phyloP scores from a whole-genome alignment of 2,113 vertebrate genomes.

The Nothobranchius kuhntae region DNA sequence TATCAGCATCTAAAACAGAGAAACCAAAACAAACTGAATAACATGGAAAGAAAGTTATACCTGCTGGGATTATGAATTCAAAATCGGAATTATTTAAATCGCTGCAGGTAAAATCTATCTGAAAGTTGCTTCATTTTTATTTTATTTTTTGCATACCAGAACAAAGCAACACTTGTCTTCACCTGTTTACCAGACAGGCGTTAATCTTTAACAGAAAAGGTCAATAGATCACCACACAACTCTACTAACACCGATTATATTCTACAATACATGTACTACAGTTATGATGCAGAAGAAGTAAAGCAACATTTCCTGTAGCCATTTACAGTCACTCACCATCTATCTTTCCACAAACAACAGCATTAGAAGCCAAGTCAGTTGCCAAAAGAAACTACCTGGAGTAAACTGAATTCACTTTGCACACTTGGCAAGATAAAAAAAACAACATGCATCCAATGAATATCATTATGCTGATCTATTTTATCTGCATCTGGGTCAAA shows the following conservation, averaged over 20 bases:
- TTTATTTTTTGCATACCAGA: not conserved
- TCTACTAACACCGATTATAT: not conserved
- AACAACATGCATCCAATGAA: not conserved
- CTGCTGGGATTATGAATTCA: no score
- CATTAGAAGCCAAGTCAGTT: no score
- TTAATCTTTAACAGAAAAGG: slow-evolving; percentile 50
- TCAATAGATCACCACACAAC: slow-evolving; percentile 10
- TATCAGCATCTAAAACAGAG: no score
- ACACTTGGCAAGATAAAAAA: not conserved
- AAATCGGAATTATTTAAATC: not conserved
- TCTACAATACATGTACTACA: no score
- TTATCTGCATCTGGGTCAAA: slow-evolving; percentile 69
- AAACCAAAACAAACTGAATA: not conserved
- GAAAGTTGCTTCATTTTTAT: not conserved
- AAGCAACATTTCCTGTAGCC: no score
- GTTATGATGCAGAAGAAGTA: no score
- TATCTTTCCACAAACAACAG: no score
- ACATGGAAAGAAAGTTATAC: not conserved
- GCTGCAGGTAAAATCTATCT: not conserved
- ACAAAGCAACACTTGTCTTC: not conserved
- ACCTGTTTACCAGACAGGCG: slow-evolving; percentile 10
- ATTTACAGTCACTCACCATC: no score
- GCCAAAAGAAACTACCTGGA: no score
- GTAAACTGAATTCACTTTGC: no score
- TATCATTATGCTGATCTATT: slow-evolving; percentile 31